These are phyloP conservation scores for Fulmarus glacialis DNA, from an alignment of 2,113 vertebrate genomes.

Conservation along the genomic window DNA sequence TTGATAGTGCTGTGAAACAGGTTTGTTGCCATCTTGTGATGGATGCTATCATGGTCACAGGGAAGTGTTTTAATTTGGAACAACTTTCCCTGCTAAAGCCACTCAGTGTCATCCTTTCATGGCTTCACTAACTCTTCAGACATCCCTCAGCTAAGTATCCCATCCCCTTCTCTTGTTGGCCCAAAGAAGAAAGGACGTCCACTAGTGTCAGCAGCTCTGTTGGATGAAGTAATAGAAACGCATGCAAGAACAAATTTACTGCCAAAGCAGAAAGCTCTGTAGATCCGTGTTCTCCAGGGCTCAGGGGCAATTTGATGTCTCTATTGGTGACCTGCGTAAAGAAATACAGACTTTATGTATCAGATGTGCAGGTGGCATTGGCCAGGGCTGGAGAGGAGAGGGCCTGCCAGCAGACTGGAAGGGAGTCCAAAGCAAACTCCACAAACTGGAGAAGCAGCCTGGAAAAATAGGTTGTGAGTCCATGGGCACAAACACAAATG, in stretches of 20 bases:
- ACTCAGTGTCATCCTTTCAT: not conserved
- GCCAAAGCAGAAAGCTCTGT: not conserved
- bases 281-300: not conserved
- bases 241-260: not conserved
- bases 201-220: not conserved
- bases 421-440: not conserved
- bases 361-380: not conserved
- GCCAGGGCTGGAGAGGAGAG: not conserved
- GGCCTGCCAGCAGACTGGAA: not conserved
- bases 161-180: not conserved
- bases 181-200: not conserved
- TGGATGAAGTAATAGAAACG: not conserved
- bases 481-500: not conserved
- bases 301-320: not conserved
- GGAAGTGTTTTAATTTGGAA: not conserved
- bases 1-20: not conserved
- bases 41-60: not conserved
- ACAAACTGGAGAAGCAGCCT: not conserved
- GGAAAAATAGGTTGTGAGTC: not conserved
- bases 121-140: not conserved
- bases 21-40: not conserved
- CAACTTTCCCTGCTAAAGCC: not conserved
- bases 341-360: not conserved
- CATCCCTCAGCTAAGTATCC: not conserved
- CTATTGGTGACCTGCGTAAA: not conserved